Base-by-base conservation (phyloP, 1,140 invertebrate genomes). In the Leptopilina boulardi region DNA sequence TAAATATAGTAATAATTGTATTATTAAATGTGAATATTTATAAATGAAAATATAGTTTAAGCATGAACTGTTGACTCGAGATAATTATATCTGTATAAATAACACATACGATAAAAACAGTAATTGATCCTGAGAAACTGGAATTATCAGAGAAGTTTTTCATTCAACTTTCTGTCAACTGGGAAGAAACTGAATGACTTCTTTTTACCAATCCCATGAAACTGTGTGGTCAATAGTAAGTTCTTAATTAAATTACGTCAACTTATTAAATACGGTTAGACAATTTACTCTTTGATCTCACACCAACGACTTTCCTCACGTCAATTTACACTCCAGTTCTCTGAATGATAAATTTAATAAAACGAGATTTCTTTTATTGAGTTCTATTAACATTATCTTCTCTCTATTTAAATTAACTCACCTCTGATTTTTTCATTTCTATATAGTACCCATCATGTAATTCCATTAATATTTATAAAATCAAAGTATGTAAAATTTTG, bases 171-270 rank as follows among this genome's bases (percentile, higher is more conserved):
- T 26, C 23, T 59, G 9, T 59, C 19, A 3, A n/a, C 59, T 41
- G 81, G 74, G 56, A 77, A 73, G 81, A 85, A 77, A 80, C 59
- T 83, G 82, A 79, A 84, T 87, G 86, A 89, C 83, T 87, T 87
- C 78, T 86, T 51, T 51, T 86, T 74, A 82, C 83, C 75, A 81
- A 84, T 84, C 80, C 75, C 77, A 85, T 86, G 82, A 84, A 84
- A 83, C 71, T 71, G 66, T 70, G 38, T 78, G 77, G 80, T 87
- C 86, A 87, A 87, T 83, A 87, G 87, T 85, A 82, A 80, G 86
- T 82, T 70, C 77, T 83, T 85, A 87, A 89, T 89, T 87, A 79
- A 88, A 90, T 90, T 87, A 87, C 86, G 84, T 85, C 83, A 79
- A 86, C 83, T 81, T 80, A 82, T 84, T 83, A 84, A 87, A 77